Percentiles rank a stretch among this genome's conserved stretches.
Conservation (phyloP, 2,888 invertebrate genomes). For the Agrochola litura region DNA sequence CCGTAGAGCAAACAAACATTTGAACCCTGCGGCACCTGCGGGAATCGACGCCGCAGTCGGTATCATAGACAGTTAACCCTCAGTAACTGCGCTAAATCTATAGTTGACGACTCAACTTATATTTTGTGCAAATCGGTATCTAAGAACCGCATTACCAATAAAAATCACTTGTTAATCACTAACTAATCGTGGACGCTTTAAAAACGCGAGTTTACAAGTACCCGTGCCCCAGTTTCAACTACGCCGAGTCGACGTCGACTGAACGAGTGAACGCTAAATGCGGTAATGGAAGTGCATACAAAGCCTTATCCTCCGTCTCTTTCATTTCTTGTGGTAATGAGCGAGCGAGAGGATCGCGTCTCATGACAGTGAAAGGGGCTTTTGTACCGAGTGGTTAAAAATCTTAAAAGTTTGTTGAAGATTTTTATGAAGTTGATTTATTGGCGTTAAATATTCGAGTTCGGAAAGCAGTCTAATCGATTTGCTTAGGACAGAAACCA, state of each 20-base stretch:
- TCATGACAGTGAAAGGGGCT: conserved; percentile 77
- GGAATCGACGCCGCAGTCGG: conserved; percentile 12
- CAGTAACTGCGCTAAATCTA: conserved; percentile 6
- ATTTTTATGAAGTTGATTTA: conserved; percentile 13
- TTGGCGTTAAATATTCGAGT: background rate
- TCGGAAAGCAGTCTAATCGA: background rate
- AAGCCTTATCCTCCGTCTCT: conserved; percentile 59
- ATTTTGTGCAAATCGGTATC: conserved; percentile 9
- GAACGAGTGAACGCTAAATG: conserved; percentile 64
- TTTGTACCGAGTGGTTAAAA: conserved; percentile 69
- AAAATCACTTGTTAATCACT: conserved; percentile 43
- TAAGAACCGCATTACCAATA: conserved; percentile 35
- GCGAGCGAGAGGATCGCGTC: conserved; percentile 61
- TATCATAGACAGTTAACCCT: background rate
- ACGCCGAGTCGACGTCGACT: conserved; percentile 51
- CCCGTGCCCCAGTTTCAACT: conserved; percentile 59
- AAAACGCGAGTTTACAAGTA: conserved; percentile 54
- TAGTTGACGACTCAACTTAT: background rate
- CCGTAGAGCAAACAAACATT: conserved; percentile 8
- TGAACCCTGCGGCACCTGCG: conserved; percentile 11
- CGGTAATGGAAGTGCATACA: conserved; percentile 64
- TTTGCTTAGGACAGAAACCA: background rate
- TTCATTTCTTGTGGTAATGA: conserved; percentile 43
- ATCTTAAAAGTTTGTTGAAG: conserved; percentile 33
- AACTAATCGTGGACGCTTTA: conserved; percentile 41